Conservation (phyloP, 2,888 invertebrate genomes). For the Pseudeuparius sepicola region DNA sequence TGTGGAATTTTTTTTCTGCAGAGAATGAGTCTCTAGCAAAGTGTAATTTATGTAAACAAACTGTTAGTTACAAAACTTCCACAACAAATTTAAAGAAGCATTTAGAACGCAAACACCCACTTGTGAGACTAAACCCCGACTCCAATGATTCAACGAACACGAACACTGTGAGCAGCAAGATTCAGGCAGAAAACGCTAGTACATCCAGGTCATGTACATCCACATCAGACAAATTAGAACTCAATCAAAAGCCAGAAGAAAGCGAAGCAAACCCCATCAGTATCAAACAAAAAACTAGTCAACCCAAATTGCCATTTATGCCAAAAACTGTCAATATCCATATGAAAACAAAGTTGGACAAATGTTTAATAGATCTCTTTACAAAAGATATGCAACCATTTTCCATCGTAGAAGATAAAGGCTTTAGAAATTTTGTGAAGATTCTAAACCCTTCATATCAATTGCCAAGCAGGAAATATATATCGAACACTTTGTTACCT, state of each 20-base stretch:
- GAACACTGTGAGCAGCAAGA: no score
- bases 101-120: slow-evolving; percentile 11
- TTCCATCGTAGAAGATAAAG: slow-evolving; percentile 14
- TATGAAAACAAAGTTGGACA: slow-evolving; percentile 8
- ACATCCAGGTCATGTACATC: no score
- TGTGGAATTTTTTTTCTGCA: no score
- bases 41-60: slow-evolving; percentile 12
- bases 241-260: no score
- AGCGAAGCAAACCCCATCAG: no score
- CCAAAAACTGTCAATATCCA: not conserved
- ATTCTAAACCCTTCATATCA: slow-evolving; percentile 5
- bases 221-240: no score
- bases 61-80: slow-evolving; percentile 10
- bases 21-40: no score
- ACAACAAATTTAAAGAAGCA: slow-evolving; percentile 13
- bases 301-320: no score
- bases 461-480: slow-evolving; percentile 7
- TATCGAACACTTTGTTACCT: slow-evolving; percentile 2
- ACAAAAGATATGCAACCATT: slow-evolving; percentile 3
- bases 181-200: no score
- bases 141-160: no score
- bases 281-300: no score
- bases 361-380: slow-evolving; percentile 7
- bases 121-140: not conserved
- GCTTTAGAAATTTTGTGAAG: slow-evolving; percentile 7